Base-by-base conservation (phyloP, 1,140 invertebrate species). In the Drosophila pandora region DNA sequence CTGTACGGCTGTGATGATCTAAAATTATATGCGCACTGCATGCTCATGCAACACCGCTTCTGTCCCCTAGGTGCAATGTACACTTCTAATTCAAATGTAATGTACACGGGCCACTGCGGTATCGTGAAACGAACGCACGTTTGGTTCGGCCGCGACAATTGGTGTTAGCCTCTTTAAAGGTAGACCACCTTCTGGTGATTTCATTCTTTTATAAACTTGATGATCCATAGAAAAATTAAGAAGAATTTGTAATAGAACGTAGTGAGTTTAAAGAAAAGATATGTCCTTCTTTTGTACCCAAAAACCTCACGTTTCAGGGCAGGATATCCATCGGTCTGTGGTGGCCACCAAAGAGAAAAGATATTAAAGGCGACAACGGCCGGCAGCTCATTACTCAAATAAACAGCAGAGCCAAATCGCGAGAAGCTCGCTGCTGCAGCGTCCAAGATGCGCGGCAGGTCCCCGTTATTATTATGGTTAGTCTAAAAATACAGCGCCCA, bases 71-170 rank as follows among this genome's bases (percentile, higher is more conserved):
- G 37, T 83, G 83, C 84, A 88, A 88, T 79, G 61, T 62, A 83
- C 83, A 89, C 83, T 88, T 88, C 76, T 89, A 88, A 89, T 88
- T 89, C 64, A 63, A 79, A 59, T 87, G 75, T 88, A 88, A 87
- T 82, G 76, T 83, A 88, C 64, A 87, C 67, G 74, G 34, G 68
- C 57, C 64, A 60, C 54, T 61, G 41, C 52, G 49, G 72, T 60
- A 41, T n/a, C 43, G 32, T 28, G 8, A 62, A 43, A 32, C 49
- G 45, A 70, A 67, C 49, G 53, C 43, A 55, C 25, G 23, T 8
- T 63, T 17, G 8, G 21, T n/a, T 67, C 21, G 32, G 62, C 49
- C 23, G 22, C 17, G 12, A 3, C 3, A 23, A 41, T 2, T 9
- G 8, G 28, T 13, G 12, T 32, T 52, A 28, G 45, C 34, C 58